A percentile compares a stretch with the other conserved stretches of the same genome.
These are phyloP conservation scores for Trematocara caparti DNA, from an alignment of 2,797 vertebrate species.

Conservation along the genomic window DNA sequence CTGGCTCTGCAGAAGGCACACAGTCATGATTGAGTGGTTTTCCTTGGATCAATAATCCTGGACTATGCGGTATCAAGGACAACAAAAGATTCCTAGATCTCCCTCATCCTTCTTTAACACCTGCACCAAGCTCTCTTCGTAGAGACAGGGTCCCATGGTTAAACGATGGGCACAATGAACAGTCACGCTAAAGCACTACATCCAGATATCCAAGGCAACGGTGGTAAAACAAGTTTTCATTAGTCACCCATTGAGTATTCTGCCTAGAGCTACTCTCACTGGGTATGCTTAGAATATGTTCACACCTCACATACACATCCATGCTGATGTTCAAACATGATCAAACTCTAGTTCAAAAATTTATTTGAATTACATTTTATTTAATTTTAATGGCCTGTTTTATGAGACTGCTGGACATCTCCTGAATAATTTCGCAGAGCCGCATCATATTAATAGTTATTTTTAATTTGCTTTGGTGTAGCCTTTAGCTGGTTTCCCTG, in stretches of 20 bases:
- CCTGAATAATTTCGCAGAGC: conserved; percentile 25
- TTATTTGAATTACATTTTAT: conserved; percentile 22
- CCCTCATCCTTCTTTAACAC: conserved; percentile 22
- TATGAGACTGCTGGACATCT: conserved; percentile 31
- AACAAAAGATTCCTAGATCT: conserved; percentile 55
- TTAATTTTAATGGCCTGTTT: conserved; percentile 34
- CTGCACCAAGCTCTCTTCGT: conserved; percentile 16
- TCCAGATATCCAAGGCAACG: conserved; percentile 34
- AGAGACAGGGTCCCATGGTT: conserved; percentile 25
- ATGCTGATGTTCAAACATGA: conserved; percentile 9
- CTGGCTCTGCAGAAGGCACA: conserved; percentile 58
- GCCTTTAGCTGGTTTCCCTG: conserved; percentile 26
- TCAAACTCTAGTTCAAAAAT: conserved; percentile 13
- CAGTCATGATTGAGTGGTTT: conserved; percentile 65
- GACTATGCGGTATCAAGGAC: conserved; percentile 59
- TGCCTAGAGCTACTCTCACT: conserved; percentile 31
- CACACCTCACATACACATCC: conserved; percentile 6
- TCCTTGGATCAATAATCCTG: conserved; percentile 62
- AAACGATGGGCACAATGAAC: conserved; percentile 34
- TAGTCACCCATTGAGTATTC: conserved; percentile 60
- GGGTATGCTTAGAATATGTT: conserved; percentile 54
- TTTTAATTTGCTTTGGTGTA: conserved; percentile 25
- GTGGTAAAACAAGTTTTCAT: conserved; percentile 67
- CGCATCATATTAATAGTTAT: conserved; percentile 30
- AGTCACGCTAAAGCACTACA: conserved; percentile 57